Evolutionary conservation across 1,140 invertebrate genomes (phyloP), one percentile per base, ranked within the genome.

Genomic region (Idris sp.): DNA sequence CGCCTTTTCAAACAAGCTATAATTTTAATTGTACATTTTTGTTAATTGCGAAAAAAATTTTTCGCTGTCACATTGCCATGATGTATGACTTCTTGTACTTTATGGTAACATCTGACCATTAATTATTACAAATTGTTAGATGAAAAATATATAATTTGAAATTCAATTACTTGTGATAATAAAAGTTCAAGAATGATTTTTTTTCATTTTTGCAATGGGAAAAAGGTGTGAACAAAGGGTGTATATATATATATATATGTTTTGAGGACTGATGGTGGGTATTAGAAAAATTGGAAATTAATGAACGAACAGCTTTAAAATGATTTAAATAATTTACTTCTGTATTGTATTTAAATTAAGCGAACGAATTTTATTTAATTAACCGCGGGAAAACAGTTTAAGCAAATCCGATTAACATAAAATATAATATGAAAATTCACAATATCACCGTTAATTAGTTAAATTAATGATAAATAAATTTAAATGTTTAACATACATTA

Each of bases 211-310:
- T n/a, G n/a, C n/a, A n/a, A n/a, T n/a, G n/a, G n/a, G n/a, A n/a
- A n/a, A n/a, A n/a, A n/a, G n/a, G n/a, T n/a, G n/a, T n/a, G n/a
- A n/a, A n/a, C n/a, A n/a, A n/a, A n/a, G n/a, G n/a, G n/a, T n/a
- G n/a, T n/a, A n/a, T n/a, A n/a, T n/a, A n/a, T n/a, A n/a, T n/a
- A n/a, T n/a, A n/a, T n/a, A n/a, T n/a, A n/a, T n/a, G n/a, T n/a
- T n/a, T n/a, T n/a, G n/a, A n/a, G n/a, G n/a, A n/a, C n/a, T n/a
- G n/a, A n/a, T n/a, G n/a, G n/a, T n/a, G n/a, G n/a, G n/a, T n/a
- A 51, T 51, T 41, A 62, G 46, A 38, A 46, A 54, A 44, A 64
- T 53, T 65, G 36, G 54, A 19, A 54, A 65, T 65, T 65, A 53
- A 64, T 43, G 7, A 31, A 26, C 41, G 14, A 22, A 9, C 7